These are phyloP conservation scores for Botia kubotai DNA, from an alignment of 2,797 vertebrate genomes.

Conservation along the genomic window DNA sequence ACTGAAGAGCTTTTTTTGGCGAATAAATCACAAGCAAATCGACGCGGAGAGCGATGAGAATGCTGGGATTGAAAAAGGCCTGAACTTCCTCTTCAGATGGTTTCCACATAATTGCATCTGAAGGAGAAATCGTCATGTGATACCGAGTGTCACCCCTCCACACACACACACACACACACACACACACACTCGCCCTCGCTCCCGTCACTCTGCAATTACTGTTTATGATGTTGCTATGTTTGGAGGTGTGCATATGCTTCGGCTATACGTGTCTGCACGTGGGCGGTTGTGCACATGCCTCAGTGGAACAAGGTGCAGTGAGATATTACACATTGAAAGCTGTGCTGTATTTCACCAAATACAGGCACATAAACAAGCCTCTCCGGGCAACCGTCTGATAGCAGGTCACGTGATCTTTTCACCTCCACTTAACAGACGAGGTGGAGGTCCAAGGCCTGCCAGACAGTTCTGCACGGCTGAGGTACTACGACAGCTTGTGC, in stretches of 20 bases:
- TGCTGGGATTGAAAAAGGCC: conserved; percentile 19
- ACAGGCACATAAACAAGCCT: conserved; percentile 61
- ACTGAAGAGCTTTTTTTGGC: not conserved
- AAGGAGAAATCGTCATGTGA: conserved; percentile 7
- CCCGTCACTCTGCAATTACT: conserved; percentile 59
- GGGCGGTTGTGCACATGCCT: conserved; percentile 61
- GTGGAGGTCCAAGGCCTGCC: conserved; percentile 62
- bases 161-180: not conserved
- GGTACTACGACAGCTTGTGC: conserved; percentile 67
- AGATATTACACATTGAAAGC: conserved; percentile 62
- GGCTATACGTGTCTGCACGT: conserved; percentile 46
- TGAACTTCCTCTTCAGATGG: conserved; percentile 18
- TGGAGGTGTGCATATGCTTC: conserved; percentile 62
- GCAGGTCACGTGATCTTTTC: conserved; percentile 61
- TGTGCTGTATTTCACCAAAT: conserved; percentile 64
- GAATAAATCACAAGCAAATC: not conserved
- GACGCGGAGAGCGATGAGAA: not conserved
- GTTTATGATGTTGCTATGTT: conserved; percentile 62
- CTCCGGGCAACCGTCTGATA: conserved; percentile 62
- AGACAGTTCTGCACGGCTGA: conserved; percentile 68
- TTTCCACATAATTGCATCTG: conserved; percentile 32
- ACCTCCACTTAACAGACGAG: conserved; percentile 66
- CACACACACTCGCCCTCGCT: not conserved
- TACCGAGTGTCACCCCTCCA: conserved; percentile 59
- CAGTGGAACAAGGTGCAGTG: conserved; percentile 51